These are phyloP conservation scores for Oostethus manadensis DNA, from an alignment of 2,113 vertebrate genomes.

Conservation along the genomic window DNA sequence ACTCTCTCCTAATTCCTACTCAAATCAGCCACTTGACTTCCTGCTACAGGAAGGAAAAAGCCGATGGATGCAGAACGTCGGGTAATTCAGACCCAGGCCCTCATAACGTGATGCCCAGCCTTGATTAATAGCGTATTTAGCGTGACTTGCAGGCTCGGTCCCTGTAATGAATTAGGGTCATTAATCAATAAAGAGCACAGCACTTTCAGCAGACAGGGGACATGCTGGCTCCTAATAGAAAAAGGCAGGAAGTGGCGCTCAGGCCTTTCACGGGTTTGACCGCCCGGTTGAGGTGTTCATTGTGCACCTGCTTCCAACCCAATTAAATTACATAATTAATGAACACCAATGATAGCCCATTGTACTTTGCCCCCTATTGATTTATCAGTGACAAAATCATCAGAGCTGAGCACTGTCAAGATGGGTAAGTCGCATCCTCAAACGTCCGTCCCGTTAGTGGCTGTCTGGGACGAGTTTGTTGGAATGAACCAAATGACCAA, in stretches of 20 bases:
- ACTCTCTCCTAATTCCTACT: slow-evolving; percentile 85
- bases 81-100: slow-evolving; percentile 80
- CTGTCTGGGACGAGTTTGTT: no score
- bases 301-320: slow-evolving; percentile 87
- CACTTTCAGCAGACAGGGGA: slow-evolving; percentile 94
- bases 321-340: slow-evolving; percentile 99
- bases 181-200: slow-evolving; percentile 99
- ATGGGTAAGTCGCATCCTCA: no score
- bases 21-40: slow-evolving; percentile 75
- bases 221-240: slow-evolving; percentile 99
- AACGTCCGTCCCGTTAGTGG: no score
- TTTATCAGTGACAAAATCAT: no score
- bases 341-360: slow-evolving; percentile 90
- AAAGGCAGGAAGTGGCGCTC: slow-evolving; percentile 78
- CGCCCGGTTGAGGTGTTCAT: slow-evolving; percentile 89
- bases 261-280: slow-evolving; percentile 86
- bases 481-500: no score
- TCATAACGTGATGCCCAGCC: slow-evolving; percentile 95
- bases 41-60: slow-evolving; percentile 48
- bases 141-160: slow-evolving; percentile 91
- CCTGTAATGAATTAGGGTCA: slow-evolving; percentile 99
- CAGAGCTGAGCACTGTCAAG: no score
- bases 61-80: slow-evolving; percentile 21
- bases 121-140: slow-evolving; percentile 99
- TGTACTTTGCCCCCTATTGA: slow-evolving; percentile 72